Base-by-base conservation (phyloP, 2,888 invertebrate genomes). In the Gari tellinella region DNA sequence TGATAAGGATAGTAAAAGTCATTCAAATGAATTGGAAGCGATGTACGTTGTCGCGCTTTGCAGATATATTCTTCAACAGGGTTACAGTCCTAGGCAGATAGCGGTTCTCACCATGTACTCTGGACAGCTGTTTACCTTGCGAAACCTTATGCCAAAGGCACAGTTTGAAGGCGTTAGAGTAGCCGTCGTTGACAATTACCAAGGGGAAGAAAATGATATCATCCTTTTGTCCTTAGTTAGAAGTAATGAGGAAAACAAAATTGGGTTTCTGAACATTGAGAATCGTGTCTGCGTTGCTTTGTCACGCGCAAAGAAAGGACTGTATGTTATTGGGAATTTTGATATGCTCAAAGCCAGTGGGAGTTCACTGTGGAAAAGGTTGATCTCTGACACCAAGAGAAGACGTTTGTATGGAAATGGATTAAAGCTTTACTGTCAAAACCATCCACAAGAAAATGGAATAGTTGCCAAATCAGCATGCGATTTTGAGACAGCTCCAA, bases 181-280 rank as follows among this genome's bases (percentile, higher is more conserved):
- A 4, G 84, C 84, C 8, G 81, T 87, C 5, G 86, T 91, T 17
- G 91, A 91, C 70, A 91, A 90, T 68, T 91, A 79, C 62, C 91
- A 91, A 68, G 91, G 91, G n/a, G 90, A 91, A 77, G 91, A 92
- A 80, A 92, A 91, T 80, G 90, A 91, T 53, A 91, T 92, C 19
- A 85, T 92, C 26, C 70, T 92, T 1, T 73, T 92, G n/a, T 91
- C 91, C 5, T 78, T 92, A 3, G 92, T 92, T 2, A 70, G 91
- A 57, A 90, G 90, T 69, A 90, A 89, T 80, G 58, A 94, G 31
- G 31, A 31, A 31, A 31, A 31, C 10, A 4, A 4, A 31, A 31
- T 91, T 55, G 92, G 92, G 2, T 92, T 92, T 80, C 65, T 87
- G 8, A 74, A 70, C 23, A 69, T 84, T 40, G 80, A 86, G 51